These are phyloP conservation scores for Drosophila tripunctata DNA, from an alignment of 2,888 invertebrate species.

Conservation along the genomic window DNA sequence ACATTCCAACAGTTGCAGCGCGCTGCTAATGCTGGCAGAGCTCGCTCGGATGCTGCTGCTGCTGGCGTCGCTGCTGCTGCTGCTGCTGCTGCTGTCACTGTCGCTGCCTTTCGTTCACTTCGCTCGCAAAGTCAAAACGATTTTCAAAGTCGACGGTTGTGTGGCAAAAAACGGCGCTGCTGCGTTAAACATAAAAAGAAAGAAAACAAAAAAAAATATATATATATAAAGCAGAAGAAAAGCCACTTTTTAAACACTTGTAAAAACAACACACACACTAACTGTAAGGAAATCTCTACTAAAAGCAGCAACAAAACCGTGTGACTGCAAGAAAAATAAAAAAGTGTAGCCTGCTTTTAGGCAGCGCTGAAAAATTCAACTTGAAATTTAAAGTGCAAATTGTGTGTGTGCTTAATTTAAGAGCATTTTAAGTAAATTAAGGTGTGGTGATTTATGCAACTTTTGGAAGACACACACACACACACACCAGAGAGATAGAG, in stretches of 20 bases:
- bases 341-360: constrained; percentile 65
- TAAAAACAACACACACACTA: constrained; percentile 26
- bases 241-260: constrained; percentile 49
- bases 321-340: constrained; percentile 24
- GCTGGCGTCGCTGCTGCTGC: constrained; percentile 11
- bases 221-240: no score
- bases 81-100: constrained; percentile 15
- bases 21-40: constrained; percentile 48
- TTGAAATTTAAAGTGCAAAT: constrained; percentile 29
- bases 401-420: background rate
- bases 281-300: no score
- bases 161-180: constrained; percentile 75
- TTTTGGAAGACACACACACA: constrained; percentile 64
- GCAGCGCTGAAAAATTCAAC: constrained; percentile 31
- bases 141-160: constrained; percentile 84
- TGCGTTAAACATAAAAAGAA: constrained; percentile 39
- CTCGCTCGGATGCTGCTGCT: constrained; percentile 24
- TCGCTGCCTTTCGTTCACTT: constrained; percentile 22
- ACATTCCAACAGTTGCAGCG: constrained; percentile 79
- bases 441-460: constrained; percentile 84
- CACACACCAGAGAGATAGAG: background rate
- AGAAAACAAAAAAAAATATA: no score
- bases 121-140: constrained; percentile 82
- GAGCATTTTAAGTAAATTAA: constrained; percentile 78
- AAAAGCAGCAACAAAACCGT: no score